Conservation (phyloP, 2,113 vertebrate genomes). For the Seriola quinqueradiata region DNA sequence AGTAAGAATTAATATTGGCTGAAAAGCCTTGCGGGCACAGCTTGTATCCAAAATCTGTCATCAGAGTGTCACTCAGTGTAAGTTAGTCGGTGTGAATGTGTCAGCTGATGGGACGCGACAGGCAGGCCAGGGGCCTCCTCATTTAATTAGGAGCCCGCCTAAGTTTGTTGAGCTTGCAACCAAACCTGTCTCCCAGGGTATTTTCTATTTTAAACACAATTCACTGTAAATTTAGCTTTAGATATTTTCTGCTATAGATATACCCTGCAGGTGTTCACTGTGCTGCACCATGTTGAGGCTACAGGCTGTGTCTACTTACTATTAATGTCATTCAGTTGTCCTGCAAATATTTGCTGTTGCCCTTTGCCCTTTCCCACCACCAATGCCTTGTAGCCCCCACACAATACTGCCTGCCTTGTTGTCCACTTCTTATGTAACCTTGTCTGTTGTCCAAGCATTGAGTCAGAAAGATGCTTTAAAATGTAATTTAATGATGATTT, state of each 20-base stretch:
- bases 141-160: constrained; percentile 64
- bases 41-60: constrained; percentile 55
- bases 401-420: background rate
- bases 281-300: constrained; percentile 14
- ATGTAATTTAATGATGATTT: constrained; percentile 11
- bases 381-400: background rate
- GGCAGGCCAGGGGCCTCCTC: constrained; percentile 51
- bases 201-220: constrained; percentile 32
- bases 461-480: background rate
- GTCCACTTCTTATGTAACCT: background rate
- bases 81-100: constrained; percentile 45
- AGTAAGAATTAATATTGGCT: constrained; percentile 40
- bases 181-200: constrained; percentile 32
- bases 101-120: constrained; percentile 60
- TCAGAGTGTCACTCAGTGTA: constrained; percentile 42
- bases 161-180: constrained; percentile 50
- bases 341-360: constrained; percentile 33
- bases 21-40: constrained; percentile 24
- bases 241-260: constrained; percentile 21
- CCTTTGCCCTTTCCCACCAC: background rate
- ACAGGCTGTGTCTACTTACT: constrained; percentile 10
- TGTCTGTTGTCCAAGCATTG: background rate
- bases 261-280: constrained; percentile 12
- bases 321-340: constrained; percentile 27
- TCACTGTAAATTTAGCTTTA: constrained; percentile 24